Percentiles rank a stretch among this genome's conserved stretches.
Conservation (phyloP, 2,113 vertebrate species). For the Hemiprocne comata region DNA sequence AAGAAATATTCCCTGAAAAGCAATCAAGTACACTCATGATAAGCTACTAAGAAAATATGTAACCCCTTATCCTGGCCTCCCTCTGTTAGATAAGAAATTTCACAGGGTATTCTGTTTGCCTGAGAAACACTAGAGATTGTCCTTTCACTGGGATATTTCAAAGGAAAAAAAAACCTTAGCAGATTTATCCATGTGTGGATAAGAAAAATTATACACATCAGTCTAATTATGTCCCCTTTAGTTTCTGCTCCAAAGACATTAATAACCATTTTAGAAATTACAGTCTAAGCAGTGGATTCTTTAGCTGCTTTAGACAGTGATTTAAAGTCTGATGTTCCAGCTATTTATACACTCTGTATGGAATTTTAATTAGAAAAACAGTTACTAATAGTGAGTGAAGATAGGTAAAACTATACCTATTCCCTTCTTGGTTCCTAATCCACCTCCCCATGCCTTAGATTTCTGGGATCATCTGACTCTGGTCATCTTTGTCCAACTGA, state of each 20-base stretch:
- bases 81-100: slow-evolving; percentile 22
- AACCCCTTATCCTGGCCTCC: neutral
- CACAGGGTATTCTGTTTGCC: neutral
- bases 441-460: neutral
- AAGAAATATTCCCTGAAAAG: slow-evolving; percentile 67
- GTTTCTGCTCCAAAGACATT: neutral
- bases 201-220: neutral
- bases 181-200: neutral
- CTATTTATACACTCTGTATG: neutral
- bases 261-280: neutral
- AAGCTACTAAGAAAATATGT: slow-evolving; percentile 14
- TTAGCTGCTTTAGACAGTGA: neutral
- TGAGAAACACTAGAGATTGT: neutral
- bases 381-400: neutral
- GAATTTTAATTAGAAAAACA: neutral
- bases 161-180: neutral
- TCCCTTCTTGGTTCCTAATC: neutral
- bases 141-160: neutral
- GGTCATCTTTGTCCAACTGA: neutral
- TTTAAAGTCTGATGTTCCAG: neutral
- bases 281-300: neutral
- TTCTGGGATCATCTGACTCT: neutral
- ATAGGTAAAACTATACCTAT: neutral
- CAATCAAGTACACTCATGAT: neutral
- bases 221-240: neutral